A percentile compares a stretch with the other conserved stretches of the same genome.
Conservation (phyloP, 2,113 vertebrate genomes). For the Struthidea cinerea region DNA sequence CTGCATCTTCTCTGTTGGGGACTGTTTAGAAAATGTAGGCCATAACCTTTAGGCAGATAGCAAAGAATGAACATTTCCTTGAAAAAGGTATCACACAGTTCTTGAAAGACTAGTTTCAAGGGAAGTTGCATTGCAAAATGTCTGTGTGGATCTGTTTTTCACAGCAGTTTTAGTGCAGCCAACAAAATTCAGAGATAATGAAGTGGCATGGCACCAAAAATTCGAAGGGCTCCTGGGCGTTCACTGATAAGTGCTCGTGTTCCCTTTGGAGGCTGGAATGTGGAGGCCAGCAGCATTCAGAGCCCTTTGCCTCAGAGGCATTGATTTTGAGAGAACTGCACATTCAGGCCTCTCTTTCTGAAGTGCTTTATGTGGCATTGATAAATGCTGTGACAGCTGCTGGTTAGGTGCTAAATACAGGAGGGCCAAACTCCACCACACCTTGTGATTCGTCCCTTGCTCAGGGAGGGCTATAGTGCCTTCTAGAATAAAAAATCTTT, state of each 20-base stretch:
- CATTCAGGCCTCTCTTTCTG: neutral
- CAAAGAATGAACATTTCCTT: neutral
- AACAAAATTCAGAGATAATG: neutral
- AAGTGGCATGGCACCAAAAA: neutral
- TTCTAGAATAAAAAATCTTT: neutral
- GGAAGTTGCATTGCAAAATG: neutral
- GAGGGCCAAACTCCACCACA: neutral
- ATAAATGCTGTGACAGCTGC: neutral
- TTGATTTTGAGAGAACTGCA: neutral
- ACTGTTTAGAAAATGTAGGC: neutral
- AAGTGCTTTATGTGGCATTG: neutral
- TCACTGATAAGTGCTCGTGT: neutral
- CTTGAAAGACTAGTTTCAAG: neutral
- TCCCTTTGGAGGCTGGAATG: neutral
- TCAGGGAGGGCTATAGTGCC: neutral
- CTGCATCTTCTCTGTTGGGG: neutral
- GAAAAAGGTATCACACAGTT: neutral
- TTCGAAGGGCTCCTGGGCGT: neutral
- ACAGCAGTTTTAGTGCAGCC: neutral
- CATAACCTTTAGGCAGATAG: neutral
- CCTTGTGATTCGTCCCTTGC: neutral
- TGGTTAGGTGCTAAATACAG: neutral
- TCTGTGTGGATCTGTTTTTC: neutral
- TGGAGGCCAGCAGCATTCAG: neutral
- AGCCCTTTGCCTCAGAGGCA: neutral